Evolutionary conservation across 2,888 invertebrate species (phyloP).

Genomic region (Ferdinandea cuprea): DNA sequence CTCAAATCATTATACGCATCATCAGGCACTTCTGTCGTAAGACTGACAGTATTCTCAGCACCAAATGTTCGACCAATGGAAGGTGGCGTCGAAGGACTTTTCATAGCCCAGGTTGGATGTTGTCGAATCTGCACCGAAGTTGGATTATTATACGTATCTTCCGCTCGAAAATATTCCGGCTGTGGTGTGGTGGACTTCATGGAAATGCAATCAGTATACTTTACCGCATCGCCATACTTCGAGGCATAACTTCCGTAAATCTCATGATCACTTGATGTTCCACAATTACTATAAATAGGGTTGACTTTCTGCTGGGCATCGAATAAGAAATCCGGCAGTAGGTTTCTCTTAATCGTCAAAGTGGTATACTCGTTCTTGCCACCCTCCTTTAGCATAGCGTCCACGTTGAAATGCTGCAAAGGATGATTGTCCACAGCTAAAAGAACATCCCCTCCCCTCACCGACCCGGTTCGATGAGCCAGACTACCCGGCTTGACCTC

Average conservation of each 20-base stretch:
- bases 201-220: constrained; percentile 81
- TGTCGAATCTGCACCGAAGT: constrained; percentile 81
- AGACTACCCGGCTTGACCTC: constrained; percentile 95
- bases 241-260: constrained; percentile 80
- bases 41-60: constrained; percentile 81
- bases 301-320: constrained; percentile 80
- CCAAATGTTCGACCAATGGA: constrained; percentile 79
- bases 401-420: constrained; percentile 84
- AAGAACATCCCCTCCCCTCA: constrained; percentile 93
- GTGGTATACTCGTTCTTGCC: constrained; percentile 81
- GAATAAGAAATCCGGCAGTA: constrained; percentile 82
- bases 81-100: constrained; percentile 75
- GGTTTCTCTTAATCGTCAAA: constrained; percentile 82
- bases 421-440: constrained; percentile 94
- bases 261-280: constrained; percentile 79
- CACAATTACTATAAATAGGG: constrained; percentile 82
- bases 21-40: constrained; percentile 82
- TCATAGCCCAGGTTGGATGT: constrained; percentile 63
- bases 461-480: constrained; percentile 94
- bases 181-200: constrained; percentile 82
- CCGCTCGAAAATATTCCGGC: constrained; percentile 80
- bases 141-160: constrained; percentile 78
- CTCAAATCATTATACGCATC: constrained; percentile 80
- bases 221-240: constrained; percentile 79
- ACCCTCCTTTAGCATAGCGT: constrained; percentile 81